These are phyloP conservation scores for Psephotus haematonotus DNA, from an alignment of 2,113 vertebrate genomes.

Conservation along the genomic window DNA sequence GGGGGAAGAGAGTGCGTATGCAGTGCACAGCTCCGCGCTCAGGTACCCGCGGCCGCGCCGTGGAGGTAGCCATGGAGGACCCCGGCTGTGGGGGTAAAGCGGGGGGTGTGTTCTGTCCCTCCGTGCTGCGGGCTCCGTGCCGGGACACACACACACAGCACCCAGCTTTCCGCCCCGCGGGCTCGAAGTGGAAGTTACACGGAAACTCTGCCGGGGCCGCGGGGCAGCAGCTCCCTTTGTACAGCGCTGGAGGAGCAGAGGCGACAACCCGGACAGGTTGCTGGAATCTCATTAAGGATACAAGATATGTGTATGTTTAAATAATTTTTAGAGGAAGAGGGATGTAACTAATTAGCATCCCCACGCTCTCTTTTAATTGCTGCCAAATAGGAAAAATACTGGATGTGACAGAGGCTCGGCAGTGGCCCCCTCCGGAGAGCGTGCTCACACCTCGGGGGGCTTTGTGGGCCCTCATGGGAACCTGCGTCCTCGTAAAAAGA, in stretches of 20 bases:
- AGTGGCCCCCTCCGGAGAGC: not conserved
- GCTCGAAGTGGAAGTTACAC: not conserved
- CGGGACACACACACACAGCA: not conserved
- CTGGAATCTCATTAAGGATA: not conserved
- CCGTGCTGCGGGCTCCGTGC: not conserved
- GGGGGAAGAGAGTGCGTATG: not conserved
- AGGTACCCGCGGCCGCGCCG: not conserved
- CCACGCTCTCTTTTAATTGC: slow-evolving; percentile 57
- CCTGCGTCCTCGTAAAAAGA: not conserved
- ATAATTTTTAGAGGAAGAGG: slow-evolving; percentile 40
- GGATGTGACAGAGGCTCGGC: not conserved
- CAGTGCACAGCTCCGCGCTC: not conserved
- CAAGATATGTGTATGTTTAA: slow-evolving; percentile 11
- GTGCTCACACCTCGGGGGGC: not conserved
- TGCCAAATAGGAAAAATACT: slow-evolving; percentile 50
- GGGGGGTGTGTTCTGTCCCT: not conserved
- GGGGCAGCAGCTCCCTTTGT: not conserved
- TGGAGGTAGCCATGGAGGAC: not conserved
- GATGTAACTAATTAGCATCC: slow-evolving; percentile 57
- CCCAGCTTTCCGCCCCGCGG: not conserved
- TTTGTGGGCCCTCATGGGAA: not conserved
- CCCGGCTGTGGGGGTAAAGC: not conserved
- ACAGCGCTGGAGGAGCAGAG: not conserved
- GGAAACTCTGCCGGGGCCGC: not conserved
- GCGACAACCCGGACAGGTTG: slow-evolving; percentile 37